phyloP scores from a whole-genome alignment of 2,888 invertebrate genomes.

The Biston betularia region DNA sequence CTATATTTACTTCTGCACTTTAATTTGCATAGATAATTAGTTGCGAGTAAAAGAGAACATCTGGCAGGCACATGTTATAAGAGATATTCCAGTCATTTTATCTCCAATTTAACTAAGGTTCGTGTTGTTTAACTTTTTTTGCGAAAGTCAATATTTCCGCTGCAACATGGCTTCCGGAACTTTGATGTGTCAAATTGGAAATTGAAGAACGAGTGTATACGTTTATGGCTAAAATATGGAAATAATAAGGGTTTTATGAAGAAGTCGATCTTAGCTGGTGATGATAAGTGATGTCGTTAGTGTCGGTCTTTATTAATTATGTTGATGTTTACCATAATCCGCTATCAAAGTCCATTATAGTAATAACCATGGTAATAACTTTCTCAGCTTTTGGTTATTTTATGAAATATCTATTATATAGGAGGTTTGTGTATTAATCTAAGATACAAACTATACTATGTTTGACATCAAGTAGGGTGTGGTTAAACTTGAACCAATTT shows the following conservation, averaged over 20 bases:
- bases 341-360: not conserved
- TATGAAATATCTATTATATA: too few relatives aligned
- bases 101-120: slow-evolving; percentile 34
- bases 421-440: too few relatives aligned
- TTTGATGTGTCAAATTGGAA: slow-evolving; percentile 37
- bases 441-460: too few relatives aligned
- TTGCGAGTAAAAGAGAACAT: slow-evolving; percentile 35
- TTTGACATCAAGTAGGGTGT: too few relatives aligned
- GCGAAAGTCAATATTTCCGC: slow-evolving; percentile 40
- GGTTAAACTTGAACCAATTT: too few relatives aligned
- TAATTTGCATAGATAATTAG: slow-evolving; percentile 41
- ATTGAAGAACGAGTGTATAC: slow-evolving; percentile 1
- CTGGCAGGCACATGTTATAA: slow-evolving; percentile 40
- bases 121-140: slow-evolving; percentile 39
- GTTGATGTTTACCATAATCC: not conserved
- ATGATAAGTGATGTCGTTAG: slow-evolving; percentile 3
- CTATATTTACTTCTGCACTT: slow-evolving; percentile 32
- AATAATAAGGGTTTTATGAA: slow-evolving; percentile 4
- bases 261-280: slow-evolving; percentile 1
- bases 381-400: not conserved
- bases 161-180: slow-evolving; percentile 18
- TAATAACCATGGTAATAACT: not conserved
- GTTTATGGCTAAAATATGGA: slow-evolving; percentile 18
- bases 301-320: slow-evolving; percentile 10
- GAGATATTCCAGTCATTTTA: slow-evolving; percentile 36